phyloP scores from a whole-genome alignment of 2,113 vertebrate genomes.

The Clupea harengus region DNA sequence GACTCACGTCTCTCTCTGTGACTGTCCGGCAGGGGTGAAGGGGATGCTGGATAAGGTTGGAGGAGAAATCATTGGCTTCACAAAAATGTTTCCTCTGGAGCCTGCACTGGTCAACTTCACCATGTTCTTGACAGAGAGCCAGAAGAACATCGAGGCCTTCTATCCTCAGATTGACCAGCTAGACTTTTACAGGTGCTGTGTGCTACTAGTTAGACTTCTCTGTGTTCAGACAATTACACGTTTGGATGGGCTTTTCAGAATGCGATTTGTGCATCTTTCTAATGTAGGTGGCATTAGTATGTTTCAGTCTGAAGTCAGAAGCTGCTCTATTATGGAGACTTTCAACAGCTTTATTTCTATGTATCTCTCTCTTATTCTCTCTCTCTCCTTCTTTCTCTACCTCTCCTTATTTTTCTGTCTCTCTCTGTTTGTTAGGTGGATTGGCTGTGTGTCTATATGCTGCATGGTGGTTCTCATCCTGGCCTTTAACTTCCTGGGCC shows the following conservation, averaged over 20 bases:
- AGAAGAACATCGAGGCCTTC: constrained; percentile 71
- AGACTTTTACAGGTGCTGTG: constrained; percentile 84
- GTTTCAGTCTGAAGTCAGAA: not conserved
- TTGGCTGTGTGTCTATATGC: constrained; percentile 79
- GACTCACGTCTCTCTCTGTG: not conserved
- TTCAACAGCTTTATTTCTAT: too few relatives aligned
- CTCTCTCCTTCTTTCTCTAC: not conserved
- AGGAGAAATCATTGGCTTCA: constrained; percentile 70
- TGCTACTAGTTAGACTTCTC: not conserved
- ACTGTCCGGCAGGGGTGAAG: constrained; percentile 78
- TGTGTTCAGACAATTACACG: not conserved
- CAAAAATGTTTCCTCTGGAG: constrained; percentile 76
- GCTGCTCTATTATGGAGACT: too few relatives aligned
- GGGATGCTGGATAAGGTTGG: constrained; percentile 78
- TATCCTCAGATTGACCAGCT: constrained; percentile 82
- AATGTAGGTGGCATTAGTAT: not conserved
- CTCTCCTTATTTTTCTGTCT: constrained; percentile 13
- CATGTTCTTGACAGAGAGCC: constrained; percentile 69
- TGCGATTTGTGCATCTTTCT: too few relatives aligned
- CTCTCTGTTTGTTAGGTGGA: constrained; percentile 76
- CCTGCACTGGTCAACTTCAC: constrained; percentile 73
- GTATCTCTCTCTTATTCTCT: too few relatives aligned
- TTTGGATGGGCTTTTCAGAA: too few relatives aligned
- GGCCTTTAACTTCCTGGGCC: constrained; percentile 84
- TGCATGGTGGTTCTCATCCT: constrained; percentile 81